Base-by-base conservation (phyloP, 2,888 invertebrate genomes). In the Allophyes oxyacanthae region DNA sequence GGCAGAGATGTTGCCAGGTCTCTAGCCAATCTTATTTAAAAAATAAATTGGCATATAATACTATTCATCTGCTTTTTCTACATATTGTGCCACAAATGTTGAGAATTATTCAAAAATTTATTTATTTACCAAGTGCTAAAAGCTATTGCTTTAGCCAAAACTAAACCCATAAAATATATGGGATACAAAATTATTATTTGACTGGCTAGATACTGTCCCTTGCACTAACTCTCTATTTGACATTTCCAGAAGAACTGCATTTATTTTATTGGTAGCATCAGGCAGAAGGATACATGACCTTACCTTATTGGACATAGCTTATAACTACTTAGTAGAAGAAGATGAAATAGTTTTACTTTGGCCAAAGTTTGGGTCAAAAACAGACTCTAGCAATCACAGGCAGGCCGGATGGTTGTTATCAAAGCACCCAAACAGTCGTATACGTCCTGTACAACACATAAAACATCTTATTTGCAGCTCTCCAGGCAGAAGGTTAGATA, bases 361-460 rank as follows among this genome's bases (percentile, higher is more conserved):
- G 32, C 32, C 32, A n/a, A 32, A n/a, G 32, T 32, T 32, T 32
- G n/a, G 32, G 10, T 32, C 32, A n/a, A 32, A 32, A n/a, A 32
- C 32, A n/a, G 32, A 32, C 32, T 2, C 32, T n/a, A 5, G 32
- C 1, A 32, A 5, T 1, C n/a, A 32, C 8, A 32, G 32, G 5
- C 32, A 32, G 10, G 6, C 32, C 6, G 32, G 32, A 4, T 32
- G 32, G 32, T 32, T n/a, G 2, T 5, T 32, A 2, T 2, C 1
- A 32, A n/a, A 2, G 1, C 32, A 32, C n/a, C 32, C 32, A 2
- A 5, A 32, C 5, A 1, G n/a, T 32, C 6, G 5, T 32, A 1
- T 32, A n/a, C 10, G 32, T 32, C 32, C 32, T 10, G 32, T 32
- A 1, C 6, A 5, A 32, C 5, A 32, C 8, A n/a, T 32, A 10